Conservation (phyloP, 2,113 vertebrate species). For the Calidris pygmaea region DNA sequence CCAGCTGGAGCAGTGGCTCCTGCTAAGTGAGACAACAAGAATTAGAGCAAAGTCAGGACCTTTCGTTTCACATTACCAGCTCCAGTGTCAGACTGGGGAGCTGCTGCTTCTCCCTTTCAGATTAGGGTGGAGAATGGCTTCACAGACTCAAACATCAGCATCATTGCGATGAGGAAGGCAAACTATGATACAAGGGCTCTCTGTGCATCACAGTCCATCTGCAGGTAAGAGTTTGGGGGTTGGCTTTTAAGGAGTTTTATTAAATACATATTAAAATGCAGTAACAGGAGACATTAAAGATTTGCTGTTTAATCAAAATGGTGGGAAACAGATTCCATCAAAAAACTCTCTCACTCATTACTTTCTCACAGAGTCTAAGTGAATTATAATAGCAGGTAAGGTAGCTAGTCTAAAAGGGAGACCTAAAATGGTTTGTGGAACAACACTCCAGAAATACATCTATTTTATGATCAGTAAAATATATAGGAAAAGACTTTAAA, state of each 20-base stretch:
- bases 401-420: not conserved
- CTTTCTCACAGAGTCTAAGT: not conserved
- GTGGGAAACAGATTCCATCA: not conserved
- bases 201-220: rapidly evolving
- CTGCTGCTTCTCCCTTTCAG: not conserved
- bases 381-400: not conserved
- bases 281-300: not conserved
- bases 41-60: not conserved
- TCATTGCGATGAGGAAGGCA: not conserved
- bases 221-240: not conserved
- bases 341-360: not conserved
- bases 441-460: not conserved
- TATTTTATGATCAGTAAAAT: not conserved
- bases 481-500: not conserved
- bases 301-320: not conserved
- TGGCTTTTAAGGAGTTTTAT: not conserved
- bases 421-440: not conserved
- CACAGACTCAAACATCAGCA: not conserved
- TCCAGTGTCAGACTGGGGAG: not conserved
- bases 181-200: not conserved
- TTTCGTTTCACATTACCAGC: not conserved
- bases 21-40: not conserved
- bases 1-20: not conserved
- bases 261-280: not conserved
- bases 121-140: not conserved